Conservation (phyloP, 2,888 invertebrate genomes). For the Coleophora flavipennella region DNA sequence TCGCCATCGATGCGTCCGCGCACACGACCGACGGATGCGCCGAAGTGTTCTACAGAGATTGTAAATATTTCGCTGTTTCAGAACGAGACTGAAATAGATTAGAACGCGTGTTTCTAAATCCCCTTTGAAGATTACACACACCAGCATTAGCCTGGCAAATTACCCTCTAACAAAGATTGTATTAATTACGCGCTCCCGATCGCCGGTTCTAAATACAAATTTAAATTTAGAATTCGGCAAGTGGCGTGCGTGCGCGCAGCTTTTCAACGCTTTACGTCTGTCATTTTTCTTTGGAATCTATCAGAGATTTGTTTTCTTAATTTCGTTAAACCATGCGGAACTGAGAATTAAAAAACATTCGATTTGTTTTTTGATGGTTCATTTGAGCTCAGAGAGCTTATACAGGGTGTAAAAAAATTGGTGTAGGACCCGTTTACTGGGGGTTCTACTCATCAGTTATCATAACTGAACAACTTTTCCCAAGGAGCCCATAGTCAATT, state of each 20-base stretch:
- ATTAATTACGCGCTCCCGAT: constrained; percentile 72
- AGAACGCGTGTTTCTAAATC: constrained; percentile 73
- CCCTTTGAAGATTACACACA: constrained; percentile 72
- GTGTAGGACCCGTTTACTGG: too few species aligned
- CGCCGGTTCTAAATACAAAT: constrained; percentile 64
- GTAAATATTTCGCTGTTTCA: constrained; percentile 73
- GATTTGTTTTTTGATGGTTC: too few species aligned
- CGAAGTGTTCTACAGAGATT: constrained; percentile 70
- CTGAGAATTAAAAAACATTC: too few species aligned
- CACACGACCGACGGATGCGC: constrained; percentile 70
- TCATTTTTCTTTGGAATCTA: constrained; percentile 49
- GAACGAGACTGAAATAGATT: constrained; percentile 69
- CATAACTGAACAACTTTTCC: too few species aligned
- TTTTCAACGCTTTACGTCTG: constrained; percentile 55
- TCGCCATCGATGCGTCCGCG: constrained; percentile 61
- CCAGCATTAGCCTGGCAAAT: constrained; percentile 72
- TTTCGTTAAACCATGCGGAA: constrained; percentile 29
- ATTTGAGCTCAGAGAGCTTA: too few species aligned
- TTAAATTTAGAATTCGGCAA: constrained; percentile 63
- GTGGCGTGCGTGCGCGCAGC: constrained; percentile 36
- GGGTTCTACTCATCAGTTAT: too few species aligned
- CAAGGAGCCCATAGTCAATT: too few species aligned
- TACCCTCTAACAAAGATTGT: constrained; percentile 73
- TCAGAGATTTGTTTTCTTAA: constrained; percentile 28
- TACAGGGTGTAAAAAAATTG: too few species aligned